These are phyloP conservation scores for Leptatherina wallacei DNA, from an alignment of 2,797 vertebrate species.

Conservation along the genomic window DNA sequence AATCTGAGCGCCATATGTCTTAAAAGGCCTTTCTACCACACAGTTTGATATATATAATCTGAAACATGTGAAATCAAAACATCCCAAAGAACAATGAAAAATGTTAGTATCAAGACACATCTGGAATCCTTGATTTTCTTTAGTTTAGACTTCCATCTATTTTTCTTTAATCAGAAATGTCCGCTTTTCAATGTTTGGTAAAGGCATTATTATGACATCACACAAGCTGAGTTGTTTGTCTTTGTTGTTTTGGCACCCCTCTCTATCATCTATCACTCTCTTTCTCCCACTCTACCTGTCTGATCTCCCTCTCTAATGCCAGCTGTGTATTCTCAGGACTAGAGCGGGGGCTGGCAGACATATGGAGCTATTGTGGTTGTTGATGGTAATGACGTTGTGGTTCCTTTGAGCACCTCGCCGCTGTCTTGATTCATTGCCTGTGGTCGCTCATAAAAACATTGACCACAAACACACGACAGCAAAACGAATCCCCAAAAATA, in stretches of 20 bases:
- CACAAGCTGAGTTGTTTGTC: slow-evolving; percentile 4
- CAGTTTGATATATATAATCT: background rate
- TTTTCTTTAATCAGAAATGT: background rate
- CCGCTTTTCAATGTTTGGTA: background rate
- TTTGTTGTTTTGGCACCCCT: slow-evolving; percentile 14
- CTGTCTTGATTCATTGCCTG: slow-evolving; percentile 51
- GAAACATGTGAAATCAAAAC: background rate
- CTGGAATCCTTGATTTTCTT: background rate
- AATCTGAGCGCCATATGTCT: background rate
- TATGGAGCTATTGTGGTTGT: slow-evolving; percentile 61
- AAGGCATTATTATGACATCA: slow-evolving; percentile 1
- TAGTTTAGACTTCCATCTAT: background rate
- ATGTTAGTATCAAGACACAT: background rate
- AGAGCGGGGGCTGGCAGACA: slow-evolving; percentile 57
- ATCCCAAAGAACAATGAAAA: background rate
- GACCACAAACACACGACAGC: slow-evolving; percentile 10
- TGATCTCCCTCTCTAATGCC: slow-evolving; percentile 42
- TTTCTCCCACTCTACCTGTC: slow-evolving; percentile 27
- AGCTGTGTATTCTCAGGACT: slow-evolving; percentile 38
- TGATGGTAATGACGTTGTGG: slow-evolving; percentile 59
- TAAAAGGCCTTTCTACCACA: background rate
- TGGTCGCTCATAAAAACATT: slow-evolving; percentile 42
- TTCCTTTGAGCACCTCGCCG: slow-evolving; percentile 48
- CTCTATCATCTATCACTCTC: slow-evolving; percentile 18
- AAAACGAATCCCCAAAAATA: slow-evolving; percentile 11